Percentiles rank a stretch among this genome's conserved stretches.
phyloP scores from a whole-genome alignment of 2,888 invertebrate genomes.

The Leptothorax acervorum region DNA sequence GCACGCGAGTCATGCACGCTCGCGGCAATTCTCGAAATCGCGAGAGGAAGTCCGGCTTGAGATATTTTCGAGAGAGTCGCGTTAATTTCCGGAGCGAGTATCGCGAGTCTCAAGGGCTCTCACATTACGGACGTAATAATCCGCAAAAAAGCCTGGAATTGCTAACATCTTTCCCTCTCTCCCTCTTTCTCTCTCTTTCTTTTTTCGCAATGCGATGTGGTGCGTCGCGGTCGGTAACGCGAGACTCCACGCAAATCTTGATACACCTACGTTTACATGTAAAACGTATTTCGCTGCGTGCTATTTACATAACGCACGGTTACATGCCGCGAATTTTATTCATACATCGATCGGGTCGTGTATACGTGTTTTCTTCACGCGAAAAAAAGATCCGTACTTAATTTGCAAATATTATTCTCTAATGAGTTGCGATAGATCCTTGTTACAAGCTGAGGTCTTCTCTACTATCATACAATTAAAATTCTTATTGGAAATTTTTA shows the following conservation, averaged over 20 bases:
- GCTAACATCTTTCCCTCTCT: constrained; percentile 57
- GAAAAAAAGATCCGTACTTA: constrained; percentile 14
- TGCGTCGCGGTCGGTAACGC: constrained; percentile 71
- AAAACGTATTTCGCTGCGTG: constrained; percentile 71
- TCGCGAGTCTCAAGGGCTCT: constrained; percentile 21
- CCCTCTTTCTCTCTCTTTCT: not conserved
- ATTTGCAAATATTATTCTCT: not conserved
- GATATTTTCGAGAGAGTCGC: constrained; percentile 44
- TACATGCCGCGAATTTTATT: constrained; percentile 66
- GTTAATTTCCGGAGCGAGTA: constrained; percentile 59
- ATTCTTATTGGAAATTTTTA: not conserved
- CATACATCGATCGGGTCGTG: constrained; percentile 41
- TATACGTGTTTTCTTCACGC: constrained; percentile 64
- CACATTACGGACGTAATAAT: constrained; percentile 72
- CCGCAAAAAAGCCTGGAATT: constrained; percentile 63
- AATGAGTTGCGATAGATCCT: not conserved
- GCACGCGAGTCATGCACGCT: not conserved
- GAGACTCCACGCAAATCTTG: constrained; percentile 81
- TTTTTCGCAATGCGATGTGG: not conserved
- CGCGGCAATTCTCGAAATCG: constrained; percentile 37
- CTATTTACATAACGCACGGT: constrained; percentile 78
- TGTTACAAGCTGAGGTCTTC: not conserved
- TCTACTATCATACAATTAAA: not conserved
- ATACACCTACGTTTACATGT: constrained; percentile 77
- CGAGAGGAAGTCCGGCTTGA: constrained; percentile 14